Base-by-base conservation (phyloP, 2,888 invertebrate species). In the Acanthopleura granulata region DNA sequence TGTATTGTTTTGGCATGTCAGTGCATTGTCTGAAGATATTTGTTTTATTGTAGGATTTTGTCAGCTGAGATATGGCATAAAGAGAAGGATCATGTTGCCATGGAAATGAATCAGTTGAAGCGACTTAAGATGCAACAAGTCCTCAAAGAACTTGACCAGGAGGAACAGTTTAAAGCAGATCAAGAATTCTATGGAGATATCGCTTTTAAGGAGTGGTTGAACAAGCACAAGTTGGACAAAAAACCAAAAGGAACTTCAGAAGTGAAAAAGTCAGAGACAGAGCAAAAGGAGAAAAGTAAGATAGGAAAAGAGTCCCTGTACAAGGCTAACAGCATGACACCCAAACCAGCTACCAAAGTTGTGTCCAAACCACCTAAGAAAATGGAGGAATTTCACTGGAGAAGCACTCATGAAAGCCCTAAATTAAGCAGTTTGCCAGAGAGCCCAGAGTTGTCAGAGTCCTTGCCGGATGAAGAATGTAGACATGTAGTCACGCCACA, bases 21-120 rank as follows among this genome's bases (percentile, higher is more conserved):
- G 40, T 40, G 40, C 40, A 40, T 40, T 40, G 40, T 9, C 40
- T 40, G 40, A 40, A 9, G 40, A 40, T 40, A 40, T 40, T 6
- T 40, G 4, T 40, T 40, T 40, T 9, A 40, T 40, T 40, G 40
- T 82, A 90, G 90, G 79, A 86, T 90, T 22, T 82, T 90, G 29
- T 89, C 89, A 70, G 86, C 89, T 18, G 88, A 88, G 76, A 83
- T 87, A 80, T 90, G 90, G 90, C 88, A 89, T 78, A 85, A 88
- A 76, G 87, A 89, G 49, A 90, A 90, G 76, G 86, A 88, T 72
- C 81, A 81, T 74, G 83, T 89, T 27, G 87, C 88, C 12, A 83
- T 83, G 72, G 89, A 90, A 76, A 86, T 89, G 85, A 79, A 79
- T 4, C 85, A 88, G 74, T 80, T 90, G 69, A 82, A 88, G 74